Evolutionary conservation across 2,113 vertebrate genomes (phyloP).

Genomic region (Ursus arctos): DNA sequence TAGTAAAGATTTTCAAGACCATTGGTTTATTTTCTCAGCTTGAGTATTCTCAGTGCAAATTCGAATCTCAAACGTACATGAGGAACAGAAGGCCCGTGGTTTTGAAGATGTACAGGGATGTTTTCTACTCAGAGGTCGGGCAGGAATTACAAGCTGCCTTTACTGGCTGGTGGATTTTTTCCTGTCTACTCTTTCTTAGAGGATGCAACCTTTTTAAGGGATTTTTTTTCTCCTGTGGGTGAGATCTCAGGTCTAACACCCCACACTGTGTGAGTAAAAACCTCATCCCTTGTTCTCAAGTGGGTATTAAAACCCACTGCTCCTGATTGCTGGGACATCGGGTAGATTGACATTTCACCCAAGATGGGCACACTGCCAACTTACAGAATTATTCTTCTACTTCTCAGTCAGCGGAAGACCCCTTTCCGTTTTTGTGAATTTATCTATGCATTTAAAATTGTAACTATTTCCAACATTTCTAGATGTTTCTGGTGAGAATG

Average conservation of each 20-base stretch:
- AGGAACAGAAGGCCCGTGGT: neutral
- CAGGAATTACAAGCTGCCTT: neutral
- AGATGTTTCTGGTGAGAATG: neutral
- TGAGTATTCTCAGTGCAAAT: neutral
- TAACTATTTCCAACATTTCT: neutral
- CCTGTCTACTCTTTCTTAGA: neutral
- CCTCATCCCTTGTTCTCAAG: neutral
- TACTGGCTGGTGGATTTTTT: neutral
- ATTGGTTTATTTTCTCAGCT: neutral
- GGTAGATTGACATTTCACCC: neutral
- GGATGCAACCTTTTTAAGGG: neutral
- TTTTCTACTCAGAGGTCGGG: neutral
- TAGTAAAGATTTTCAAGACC: neutral
- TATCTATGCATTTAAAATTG: neutral
- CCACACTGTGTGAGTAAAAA: neutral
- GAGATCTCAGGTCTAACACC: neutral
- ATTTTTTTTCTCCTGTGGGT: neutral
- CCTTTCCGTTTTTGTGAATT: neutral
- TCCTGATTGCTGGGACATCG: too few species aligned
- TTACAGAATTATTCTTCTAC: neutral
- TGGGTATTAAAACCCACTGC: neutral
- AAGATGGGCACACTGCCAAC: neutral
- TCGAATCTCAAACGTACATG: neutral
- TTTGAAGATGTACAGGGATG: neutral
- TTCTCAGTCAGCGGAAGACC: neutral